Evolutionary conservation across 2,797 vertebrate species (phyloP).

Genomic region (Ptychobarbus kaznakovi): DNA sequence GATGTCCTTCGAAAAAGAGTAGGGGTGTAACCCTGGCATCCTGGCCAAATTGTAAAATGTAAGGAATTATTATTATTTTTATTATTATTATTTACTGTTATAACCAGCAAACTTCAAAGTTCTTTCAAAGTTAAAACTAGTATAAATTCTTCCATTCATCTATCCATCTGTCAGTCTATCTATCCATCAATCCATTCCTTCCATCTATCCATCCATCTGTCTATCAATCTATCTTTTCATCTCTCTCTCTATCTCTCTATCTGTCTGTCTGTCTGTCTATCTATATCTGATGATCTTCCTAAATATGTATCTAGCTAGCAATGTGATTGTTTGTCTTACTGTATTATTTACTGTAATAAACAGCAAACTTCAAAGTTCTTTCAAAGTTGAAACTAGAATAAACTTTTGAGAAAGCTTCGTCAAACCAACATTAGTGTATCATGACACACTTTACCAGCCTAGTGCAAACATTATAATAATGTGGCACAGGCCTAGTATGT

Average conservation of each 20-base stretch:
- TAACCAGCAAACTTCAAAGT: background rate
- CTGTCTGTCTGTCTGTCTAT: too few species aligned
- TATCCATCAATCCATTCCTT: too few species aligned
- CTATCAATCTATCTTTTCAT: too few species aligned
- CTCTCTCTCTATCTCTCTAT: too few species aligned
- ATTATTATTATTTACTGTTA: background rate
- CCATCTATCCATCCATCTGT: too few species aligned
- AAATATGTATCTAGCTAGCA: background rate
- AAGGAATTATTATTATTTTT: too few species aligned
- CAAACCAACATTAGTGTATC: background rate
- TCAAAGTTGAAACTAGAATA: background rate
- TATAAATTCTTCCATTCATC: too few species aligned
- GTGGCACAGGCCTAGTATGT: background rate
- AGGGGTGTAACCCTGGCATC: too few species aligned
- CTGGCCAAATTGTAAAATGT: too few species aligned
- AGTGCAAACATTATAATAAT: slow-evolving; percentile 1
- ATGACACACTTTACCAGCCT: background rate
- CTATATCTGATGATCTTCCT: background rate
- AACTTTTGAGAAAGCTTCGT: background rate
- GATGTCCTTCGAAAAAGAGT: too few species aligned
- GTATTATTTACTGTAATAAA: background rate
- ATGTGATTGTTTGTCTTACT: background rate
- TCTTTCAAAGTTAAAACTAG: background rate
- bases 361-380: background rate
- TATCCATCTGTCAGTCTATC: too few species aligned